Evolutionary conservation across 1,140 invertebrate species (phyloP), one percentile per base, ranked within the genome.

Genomic region (Galleria mellonella): DNA sequence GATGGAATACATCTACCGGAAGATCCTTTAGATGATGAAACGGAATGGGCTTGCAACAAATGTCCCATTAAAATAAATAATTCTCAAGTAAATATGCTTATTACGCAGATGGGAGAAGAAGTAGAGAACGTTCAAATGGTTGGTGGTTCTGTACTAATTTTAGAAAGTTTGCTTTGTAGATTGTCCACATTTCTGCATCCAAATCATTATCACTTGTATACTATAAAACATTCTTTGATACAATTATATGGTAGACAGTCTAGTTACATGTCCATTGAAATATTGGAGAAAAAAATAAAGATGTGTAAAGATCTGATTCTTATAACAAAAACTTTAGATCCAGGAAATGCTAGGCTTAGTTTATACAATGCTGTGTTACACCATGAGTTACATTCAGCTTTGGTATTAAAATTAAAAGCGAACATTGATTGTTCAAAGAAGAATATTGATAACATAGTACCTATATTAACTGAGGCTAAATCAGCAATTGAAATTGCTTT

Each of bases 131-230:
- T 92, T 0, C 74, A 90, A 51, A 78, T 89, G 38, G 85, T 87
- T 36, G 90, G 89, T 33, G 88, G 92, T 0, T 88, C 85, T 1
- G 84, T 90, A 0, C 75, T 70, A 39, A 83, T 89, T 41, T 62
- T 93, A 33, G 91, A 93, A 69, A 84, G 89, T 39, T 64, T 92
- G 0, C 56, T 93, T 4, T 87, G 86, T 9, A 91, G 91, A 33
- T 64, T 93, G 11, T 84, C 88, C 13, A 90, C 88, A 13, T 89
- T 94, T 55, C 77, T 96, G 31, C 94, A 96, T 83, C 90, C 91
- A 0, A 91, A 94, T 66, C 94, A 96, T 76, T 95, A 94, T 71
- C 93, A 94, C 61, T 89, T 93, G 50, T 93, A 93, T 57, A 90
- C 91, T 2, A 87, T 95, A 9, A 92, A 93, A 58, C 94, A 96